Percentiles rank a stretch among this genome's conserved stretches.
Conservation (phyloP, 2,888 invertebrate genomes). For the Pteria penguin region DNA sequence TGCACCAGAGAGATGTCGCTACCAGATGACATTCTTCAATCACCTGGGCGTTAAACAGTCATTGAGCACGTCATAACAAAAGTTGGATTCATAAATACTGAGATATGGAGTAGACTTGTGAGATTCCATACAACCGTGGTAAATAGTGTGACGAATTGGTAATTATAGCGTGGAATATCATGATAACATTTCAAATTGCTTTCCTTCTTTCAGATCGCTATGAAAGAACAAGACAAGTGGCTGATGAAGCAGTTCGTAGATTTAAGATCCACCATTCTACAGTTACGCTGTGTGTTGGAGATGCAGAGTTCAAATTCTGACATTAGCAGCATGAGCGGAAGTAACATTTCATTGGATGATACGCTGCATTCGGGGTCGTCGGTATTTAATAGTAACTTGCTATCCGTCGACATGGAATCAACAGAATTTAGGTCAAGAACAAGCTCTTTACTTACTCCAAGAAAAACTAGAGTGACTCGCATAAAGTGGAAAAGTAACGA, state of each 20-base stretch:
- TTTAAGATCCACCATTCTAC: slow-evolving; percentile 65
- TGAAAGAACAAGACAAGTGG: slow-evolving; percentile 70
- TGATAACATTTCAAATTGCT: not conserved
- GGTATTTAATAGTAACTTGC: not conserved
- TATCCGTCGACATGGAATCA: slow-evolving; percentile 26
- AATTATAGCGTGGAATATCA: too few species aligned
- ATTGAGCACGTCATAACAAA: too few species aligned
- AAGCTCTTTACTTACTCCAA: slow-evolving; percentile 58
- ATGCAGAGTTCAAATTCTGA: slow-evolving; percentile 62
- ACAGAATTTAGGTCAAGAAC: slow-evolving; percentile 59
- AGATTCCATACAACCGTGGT: too few species aligned
- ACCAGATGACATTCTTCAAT: too few species aligned
- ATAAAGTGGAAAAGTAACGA: slow-evolving; percentile 69
- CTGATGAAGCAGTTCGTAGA: slow-evolving; percentile 69
- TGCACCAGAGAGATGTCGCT: too few species aligned
- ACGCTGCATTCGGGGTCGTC: slow-evolving; percentile 28
- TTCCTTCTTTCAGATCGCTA: slow-evolving; percentile 57
- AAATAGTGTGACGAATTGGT: too few species aligned
- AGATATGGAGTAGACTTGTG: too few species aligned
- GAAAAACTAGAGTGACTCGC: slow-evolving; percentile 54
- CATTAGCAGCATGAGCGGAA: slow-evolving; percentile 65
- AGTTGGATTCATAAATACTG: too few species aligned
- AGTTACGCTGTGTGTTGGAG: slow-evolving; percentile 63
- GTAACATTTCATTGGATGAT: slow-evolving; percentile 66
- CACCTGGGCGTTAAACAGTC: too few species aligned